Evolutionary conservation across 2,888 invertebrate genomes (phyloP), one percentile per base, ranked within the genome.

Genomic region (Ormyrus thymus): DNA sequence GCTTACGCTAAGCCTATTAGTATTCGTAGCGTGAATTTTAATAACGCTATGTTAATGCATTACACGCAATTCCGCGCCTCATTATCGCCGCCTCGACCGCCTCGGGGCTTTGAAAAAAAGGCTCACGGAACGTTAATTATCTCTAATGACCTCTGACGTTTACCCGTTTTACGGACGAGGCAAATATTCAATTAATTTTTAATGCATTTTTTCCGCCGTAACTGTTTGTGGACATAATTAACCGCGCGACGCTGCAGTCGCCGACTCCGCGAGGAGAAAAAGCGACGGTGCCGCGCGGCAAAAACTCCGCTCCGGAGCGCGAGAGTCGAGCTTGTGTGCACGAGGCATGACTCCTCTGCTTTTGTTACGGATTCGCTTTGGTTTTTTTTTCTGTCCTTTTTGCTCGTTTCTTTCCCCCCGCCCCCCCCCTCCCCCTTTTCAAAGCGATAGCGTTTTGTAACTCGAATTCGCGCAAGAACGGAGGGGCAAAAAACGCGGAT

Each of bases 341-440:
- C 10, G n/a, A 51, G 45, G 43, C 71, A 61, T 51, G 61, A 51
- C 51, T 71, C 48, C 45, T 70, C 51, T 43, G 51, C 61, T 51
- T 71, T 71, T 61, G 51, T 71, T 71, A 11, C 6, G 59, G 61
- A 71, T 71, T 61, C 51, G 71, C 45, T 53, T 15, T 45, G 50
- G 71, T 71, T 51, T 53, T 43, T 10, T 15, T 58, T 15, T 61
- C 9, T 13, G 0, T 71, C 45, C 51, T 58, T 9, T 70, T 11
- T n/a, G 0, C 50, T 53, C 46, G 0, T n/a, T 59, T 9, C 48
- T 8, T 50, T 59, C 55, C 45, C 15, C 15, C 7, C 50, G n/a
- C n/a, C 46, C 48, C 0, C 2, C 29, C 4, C 4, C 3, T 29
- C 4, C 29, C 4, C 4, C 29, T 29, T 29, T 29, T 29, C 29